Percentiles rank a stretch among this genome's conserved stretches.
Conservation (phyloP, 2,113 vertebrate species). For the Sitta europaea region DNA sequence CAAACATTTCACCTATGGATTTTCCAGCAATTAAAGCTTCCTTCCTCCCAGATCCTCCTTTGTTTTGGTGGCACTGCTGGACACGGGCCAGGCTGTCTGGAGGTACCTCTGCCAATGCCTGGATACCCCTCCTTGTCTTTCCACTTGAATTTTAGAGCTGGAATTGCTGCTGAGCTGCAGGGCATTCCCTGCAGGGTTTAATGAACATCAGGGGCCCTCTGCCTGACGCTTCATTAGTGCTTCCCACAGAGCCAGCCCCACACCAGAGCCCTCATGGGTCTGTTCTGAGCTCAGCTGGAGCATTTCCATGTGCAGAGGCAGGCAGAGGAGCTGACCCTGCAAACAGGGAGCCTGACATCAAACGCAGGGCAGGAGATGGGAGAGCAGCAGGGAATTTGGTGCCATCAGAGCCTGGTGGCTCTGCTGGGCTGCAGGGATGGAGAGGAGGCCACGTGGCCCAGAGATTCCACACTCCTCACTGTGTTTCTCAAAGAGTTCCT, state of each 20-base stretch:
- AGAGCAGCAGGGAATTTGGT: neutral
- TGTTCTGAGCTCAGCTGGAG: neutral
- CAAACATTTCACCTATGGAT: neutral
- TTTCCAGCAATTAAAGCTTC: neutral
- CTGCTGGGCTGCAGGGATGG: neutral
- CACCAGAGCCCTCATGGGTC: neutral
- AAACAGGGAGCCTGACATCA: neutral
- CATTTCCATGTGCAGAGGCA: neutral
- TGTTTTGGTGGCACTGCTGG: neutral
- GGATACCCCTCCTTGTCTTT: neutral
- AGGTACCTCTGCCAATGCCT: neutral
- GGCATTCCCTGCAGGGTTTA: neutral
- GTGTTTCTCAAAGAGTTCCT: neutral
- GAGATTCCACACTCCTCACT: neutral
- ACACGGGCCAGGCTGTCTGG: neutral
- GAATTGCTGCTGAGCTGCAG: neutral
- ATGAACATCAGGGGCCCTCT: neutral
- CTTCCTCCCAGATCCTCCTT: neutral
- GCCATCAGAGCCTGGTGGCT: neutral
- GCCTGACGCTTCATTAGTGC: neutral
- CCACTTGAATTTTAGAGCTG: neutral
- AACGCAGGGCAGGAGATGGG: neutral
- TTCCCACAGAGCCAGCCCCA: neutral
- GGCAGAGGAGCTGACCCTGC: neutral
- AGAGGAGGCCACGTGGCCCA: neutral